These are phyloP conservation scores for Darevskia nairensis DNA, from an alignment of 2,797 vertebrate genomes.

Conservation along the genomic window DNA sequence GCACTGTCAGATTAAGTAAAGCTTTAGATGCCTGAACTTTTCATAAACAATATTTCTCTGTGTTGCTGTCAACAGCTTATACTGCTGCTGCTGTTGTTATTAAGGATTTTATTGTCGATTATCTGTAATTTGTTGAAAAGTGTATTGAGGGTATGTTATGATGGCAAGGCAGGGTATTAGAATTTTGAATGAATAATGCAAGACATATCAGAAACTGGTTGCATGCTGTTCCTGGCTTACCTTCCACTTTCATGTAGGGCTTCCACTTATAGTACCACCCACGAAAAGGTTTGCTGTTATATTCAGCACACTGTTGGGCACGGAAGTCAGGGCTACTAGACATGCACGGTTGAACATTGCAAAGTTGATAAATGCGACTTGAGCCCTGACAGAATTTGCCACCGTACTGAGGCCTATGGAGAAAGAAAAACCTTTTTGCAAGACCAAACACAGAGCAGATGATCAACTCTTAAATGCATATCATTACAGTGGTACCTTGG, in stretches of 20 bases:
- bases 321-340: slow-evolving; percentile 85
- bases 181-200: not conserved
- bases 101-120: not conserved
- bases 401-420: slow-evolving; percentile 89
- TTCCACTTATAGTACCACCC: slow-evolving; percentile 99
- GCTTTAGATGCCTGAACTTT: not conserved
- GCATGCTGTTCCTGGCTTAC: slow-evolving; percentile 72
- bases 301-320: slow-evolving; percentile 94
- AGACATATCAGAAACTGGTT: not conserved
- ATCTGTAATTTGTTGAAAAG: not conserved
- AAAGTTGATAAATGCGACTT: slow-evolving; percentile 89
- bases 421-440: not conserved
- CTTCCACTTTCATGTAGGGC: slow-evolving; percentile 95
- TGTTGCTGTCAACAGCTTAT: not conserved
- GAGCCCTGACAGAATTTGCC: slow-evolving; percentile 93
- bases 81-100: not conserved
- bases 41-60: not conserved
- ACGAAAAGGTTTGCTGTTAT: slow-evolving; percentile 97
- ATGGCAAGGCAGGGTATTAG: not conserved
- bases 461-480: not conserved
- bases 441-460: not conserved
- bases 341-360: slow-evolving; percentile 84
- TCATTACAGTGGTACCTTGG: too few species aligned
- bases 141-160: not conserved
- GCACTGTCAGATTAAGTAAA: not conserved